Evolutionary conservation across 1,140 invertebrate species (phyloP).

Genomic region (Alviniconcha marisindica): DNA sequence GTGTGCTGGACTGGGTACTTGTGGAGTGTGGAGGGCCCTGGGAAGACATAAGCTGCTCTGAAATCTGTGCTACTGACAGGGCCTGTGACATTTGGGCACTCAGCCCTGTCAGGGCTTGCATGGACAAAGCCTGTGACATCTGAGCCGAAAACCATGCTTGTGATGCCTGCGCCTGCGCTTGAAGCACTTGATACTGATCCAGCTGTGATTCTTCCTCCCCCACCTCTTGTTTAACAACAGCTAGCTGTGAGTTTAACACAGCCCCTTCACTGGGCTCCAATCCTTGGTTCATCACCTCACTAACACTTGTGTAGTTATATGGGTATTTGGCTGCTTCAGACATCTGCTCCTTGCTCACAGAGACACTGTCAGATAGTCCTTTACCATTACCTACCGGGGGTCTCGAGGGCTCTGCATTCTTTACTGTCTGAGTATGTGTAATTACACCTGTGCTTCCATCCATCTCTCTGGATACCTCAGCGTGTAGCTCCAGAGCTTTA

Average conservation of each 20-base stretch:
- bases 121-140: constrained; percentile 1
- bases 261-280: background rate
- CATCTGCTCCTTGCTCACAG: background rate
- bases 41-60: constrained; percentile 13
- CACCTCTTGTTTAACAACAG: constrained; percentile 24
- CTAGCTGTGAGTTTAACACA: background rate
- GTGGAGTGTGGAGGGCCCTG: background rate
- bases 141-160: background rate
- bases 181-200: background rate
- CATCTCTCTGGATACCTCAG: background rate
- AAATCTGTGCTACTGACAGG: constrained; percentile 11
- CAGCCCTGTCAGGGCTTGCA: background rate
- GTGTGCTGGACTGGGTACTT: background rate
- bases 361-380: background rate
- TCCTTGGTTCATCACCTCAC: background rate
- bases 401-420: background rate
- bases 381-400: background rate
- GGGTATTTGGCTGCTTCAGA: constrained; percentile 4
- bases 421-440: background rate
- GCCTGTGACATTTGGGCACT: constrained; percentile 25
- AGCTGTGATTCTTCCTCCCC: background rate
- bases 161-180: background rate
- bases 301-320: background rate
- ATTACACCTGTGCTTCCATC: background rate
- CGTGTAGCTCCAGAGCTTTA: background rate